Evolutionary conservation across 2,113 vertebrate genomes (phyloP).

Genomic region (Salvator merianae): DNA sequence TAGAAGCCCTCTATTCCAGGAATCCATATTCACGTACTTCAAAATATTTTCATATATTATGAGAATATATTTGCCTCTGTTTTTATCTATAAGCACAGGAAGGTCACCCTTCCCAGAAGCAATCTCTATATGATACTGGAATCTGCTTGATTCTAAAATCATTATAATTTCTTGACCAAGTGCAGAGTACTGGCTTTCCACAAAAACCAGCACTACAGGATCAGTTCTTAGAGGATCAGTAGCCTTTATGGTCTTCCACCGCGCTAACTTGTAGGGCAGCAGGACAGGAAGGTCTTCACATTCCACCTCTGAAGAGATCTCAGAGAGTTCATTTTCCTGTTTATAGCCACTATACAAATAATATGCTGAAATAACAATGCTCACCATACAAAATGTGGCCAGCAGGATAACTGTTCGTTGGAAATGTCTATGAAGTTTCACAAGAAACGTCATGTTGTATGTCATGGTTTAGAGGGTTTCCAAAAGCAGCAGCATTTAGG

Average conservation of each 20-base stretch:
- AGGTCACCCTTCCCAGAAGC: slow-evolving; percentile 81
- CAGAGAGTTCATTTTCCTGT: slow-evolving; percentile 77
- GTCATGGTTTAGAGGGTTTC: slow-evolving; percentile 49
- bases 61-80: slow-evolving; percentile 77
- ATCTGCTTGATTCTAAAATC: slow-evolving; percentile 79
- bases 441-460: slow-evolving; percentile 77
- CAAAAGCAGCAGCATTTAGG: slow-evolving; percentile 60
- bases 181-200: slow-evolving; percentile 82
- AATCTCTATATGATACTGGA: slow-evolving; percentile 80
- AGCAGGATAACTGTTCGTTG: slow-evolving; percentile 81
- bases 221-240: slow-evolving; percentile 69
- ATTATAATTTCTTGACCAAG: slow-evolving; percentile 82
- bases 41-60: slow-evolving; percentile 82
- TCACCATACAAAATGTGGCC: slow-evolving; percentile 80
- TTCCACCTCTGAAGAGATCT: slow-evolving; percentile 71
- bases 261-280: slow-evolving; percentile 61
- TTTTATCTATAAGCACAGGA: slow-evolving; percentile 77
- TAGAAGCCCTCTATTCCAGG: slow-evolving; percentile 80
- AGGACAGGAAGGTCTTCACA: slow-evolving; percentile 71
- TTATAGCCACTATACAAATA: slow-evolving; percentile 81
- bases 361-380: slow-evolving; percentile 82
- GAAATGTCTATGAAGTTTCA: slow-evolving; percentile 83
- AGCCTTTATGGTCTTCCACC: slow-evolving; percentile 64
- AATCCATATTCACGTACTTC: slow-evolving; percentile 81
- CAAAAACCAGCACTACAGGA: slow-evolving; percentile 79